Conservation (phyloP, 2,888 invertebrate genomes). For the Palloptera scutellata region DNA sequence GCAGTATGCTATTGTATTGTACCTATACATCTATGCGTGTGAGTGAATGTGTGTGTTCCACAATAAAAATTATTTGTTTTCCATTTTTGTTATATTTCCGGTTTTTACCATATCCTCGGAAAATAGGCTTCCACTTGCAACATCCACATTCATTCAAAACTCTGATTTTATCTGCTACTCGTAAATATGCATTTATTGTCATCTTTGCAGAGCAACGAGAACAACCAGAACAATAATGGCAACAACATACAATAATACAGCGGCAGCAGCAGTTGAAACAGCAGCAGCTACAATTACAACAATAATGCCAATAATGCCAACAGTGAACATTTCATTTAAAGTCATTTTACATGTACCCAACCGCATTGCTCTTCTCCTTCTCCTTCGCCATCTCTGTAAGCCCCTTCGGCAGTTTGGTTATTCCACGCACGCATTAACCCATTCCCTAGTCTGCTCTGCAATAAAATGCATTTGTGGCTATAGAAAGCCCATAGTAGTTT, state of each 20-base stretch:
- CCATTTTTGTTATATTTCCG: no score
- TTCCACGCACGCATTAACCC: not conserved
- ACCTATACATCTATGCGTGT: no score
- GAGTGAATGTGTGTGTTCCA: no score
- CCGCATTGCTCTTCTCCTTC: no score
- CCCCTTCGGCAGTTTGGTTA: not conserved
- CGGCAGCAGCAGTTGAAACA: no score
- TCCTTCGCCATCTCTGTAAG: not conserved
- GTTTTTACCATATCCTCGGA: no score
- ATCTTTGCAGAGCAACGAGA: slow-evolving; percentile 1
- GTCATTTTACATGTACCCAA: no score
- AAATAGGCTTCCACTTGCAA: no score
- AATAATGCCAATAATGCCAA: not conserved
- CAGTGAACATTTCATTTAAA: no score
- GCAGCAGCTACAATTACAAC: slow-evolving; percentile 20
- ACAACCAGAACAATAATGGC: not conserved
- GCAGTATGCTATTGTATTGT: no score
- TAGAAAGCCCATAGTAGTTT: not conserved
- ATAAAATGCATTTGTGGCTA: not conserved
- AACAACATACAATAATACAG: no score
- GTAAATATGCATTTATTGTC: slow-evolving; percentile 27
- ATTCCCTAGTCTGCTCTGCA: not conserved
- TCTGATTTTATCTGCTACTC: slow-evolving; percentile 36
- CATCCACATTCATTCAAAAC: not conserved
- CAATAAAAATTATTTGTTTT: no score